Percentiles rank a stretch among this genome's conserved stretches.
These are phyloP conservation scores for Cotesia chilonis DNA, from an alignment of 1,140 invertebrate species.

Conservation along the genomic window DNA sequence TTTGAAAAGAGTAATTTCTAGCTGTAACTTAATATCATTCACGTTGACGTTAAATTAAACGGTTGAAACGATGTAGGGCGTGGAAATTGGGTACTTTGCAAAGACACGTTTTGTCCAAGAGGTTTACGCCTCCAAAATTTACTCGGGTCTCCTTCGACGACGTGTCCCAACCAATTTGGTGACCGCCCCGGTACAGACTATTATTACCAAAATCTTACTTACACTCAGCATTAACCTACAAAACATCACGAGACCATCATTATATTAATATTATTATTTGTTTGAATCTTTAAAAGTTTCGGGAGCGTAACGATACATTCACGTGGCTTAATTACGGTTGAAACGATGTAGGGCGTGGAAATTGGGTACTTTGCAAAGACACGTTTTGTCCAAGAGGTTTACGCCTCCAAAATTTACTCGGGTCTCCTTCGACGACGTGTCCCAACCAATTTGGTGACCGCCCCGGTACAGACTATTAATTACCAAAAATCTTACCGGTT, in stretches of 20 bases:
- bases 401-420: constrained; percentile 25
- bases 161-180: constrained; percentile 38
- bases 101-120: constrained; percentile 7
- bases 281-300: too few species aligned
- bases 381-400: constrained; percentile 5
- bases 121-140: constrained; percentile 25
- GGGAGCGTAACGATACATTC: too few species aligned
- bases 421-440: constrained; percentile 4
- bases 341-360: constrained; percentile 6
- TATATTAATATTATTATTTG: too few species aligned
- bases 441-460: constrained; percentile 40
- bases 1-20: constrained; percentile 21
- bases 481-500: constrained; percentile 39
- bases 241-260: too few species aligned
- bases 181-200: constrained; percentile 31
- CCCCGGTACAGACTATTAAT: constrained; percentile 37
- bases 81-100: constrained; percentile 13
- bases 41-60: background rate
- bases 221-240: too few species aligned
- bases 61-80: background rate
- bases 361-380: constrained; percentile 8
- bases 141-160: background rate
- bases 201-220: constrained; percentile 43
- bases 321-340: too few species aligned
- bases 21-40: constrained; percentile 21